These are phyloP conservation scores for Sinosuthora webbiana DNA, from an alignment of 2,113 vertebrate species.

Conservation along the genomic window DNA sequence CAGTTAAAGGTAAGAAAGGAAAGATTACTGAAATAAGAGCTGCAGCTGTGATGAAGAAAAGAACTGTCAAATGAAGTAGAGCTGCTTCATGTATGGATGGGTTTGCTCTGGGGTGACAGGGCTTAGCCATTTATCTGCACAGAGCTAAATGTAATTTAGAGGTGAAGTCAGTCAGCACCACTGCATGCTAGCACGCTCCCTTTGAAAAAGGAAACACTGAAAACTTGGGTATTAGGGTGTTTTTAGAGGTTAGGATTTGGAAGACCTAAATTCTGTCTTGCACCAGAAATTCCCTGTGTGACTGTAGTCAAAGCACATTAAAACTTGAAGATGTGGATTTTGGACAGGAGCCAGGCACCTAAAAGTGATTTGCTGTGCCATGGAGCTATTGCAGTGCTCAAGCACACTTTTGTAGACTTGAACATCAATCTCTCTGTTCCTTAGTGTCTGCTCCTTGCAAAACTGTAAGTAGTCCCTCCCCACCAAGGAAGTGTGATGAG, in stretches of 20 bases:
- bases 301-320: neutral
- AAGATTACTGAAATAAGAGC: neutral
- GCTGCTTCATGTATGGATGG: neutral
- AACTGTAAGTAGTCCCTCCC: neutral
- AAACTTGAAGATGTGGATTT: neutral
- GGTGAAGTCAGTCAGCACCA: neutral
- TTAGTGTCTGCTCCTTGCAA: neutral
- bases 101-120: neutral
- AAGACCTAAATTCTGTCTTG: neutral
- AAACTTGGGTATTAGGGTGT: neutral
- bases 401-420: neutral
- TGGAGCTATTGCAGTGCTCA: neutral
- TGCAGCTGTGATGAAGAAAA: neutral
- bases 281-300: neutral
- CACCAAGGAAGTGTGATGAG: neutral
- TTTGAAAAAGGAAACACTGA: neutral
- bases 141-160: neutral
- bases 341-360: neutral
- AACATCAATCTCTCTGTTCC: neutral
- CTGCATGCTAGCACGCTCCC: neutral
- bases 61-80: neutral
- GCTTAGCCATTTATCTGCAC: neutral
- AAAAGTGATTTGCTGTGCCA: neutral
- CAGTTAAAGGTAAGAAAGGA: neutral
- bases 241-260: neutral